phyloP scores from a whole-genome alignment of 2,113 vertebrate genomes.

The Anarrhichthys ocellatus region DNA sequence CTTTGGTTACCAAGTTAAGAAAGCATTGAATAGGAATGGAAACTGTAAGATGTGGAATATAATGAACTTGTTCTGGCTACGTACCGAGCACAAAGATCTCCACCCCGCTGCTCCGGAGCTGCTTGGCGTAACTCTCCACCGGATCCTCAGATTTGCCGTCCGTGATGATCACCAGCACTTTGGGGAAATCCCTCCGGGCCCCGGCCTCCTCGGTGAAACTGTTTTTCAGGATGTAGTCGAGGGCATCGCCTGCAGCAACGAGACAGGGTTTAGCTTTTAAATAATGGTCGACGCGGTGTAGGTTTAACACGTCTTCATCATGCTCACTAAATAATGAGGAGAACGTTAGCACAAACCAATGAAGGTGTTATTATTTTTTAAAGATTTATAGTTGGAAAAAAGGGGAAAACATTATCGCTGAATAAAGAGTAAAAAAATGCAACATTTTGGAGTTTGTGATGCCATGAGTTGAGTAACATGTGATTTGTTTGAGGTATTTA shows the following conservation, averaged over 20 bases:
- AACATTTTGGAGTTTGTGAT: no score
- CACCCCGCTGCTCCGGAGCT: slow-evolving; percentile 89
- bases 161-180: slow-evolving; percentile 93
- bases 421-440: background rate
- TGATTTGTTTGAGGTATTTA: no score
- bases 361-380: background rate
- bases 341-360: no score
- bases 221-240: slow-evolving; percentile 88
- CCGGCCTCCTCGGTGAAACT: slow-evolving; percentile 89
- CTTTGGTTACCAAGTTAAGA: background rate
- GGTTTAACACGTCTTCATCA: background rate
- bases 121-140: slow-evolving; percentile 87
- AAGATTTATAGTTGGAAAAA: background rate
- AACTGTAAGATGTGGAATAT: slow-evolving; percentile 43
- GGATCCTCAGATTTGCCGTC: slow-evolving; percentile 92
- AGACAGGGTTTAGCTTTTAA: background rate
- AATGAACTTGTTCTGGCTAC: slow-evolving; percentile 54
- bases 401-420: background rate
- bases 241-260: slow-evolving; percentile 88
- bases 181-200: slow-evolving; percentile 91
- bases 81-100: slow-evolving; percentile 96
- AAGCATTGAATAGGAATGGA: slow-evolving; percentile 19
- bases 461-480: no score
- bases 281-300: background rate
- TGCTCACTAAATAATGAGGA: background rate